Evolutionary conservation across 2,113 vertebrate species (phyloP).

Genomic region (Aplodontia rufa): DNA sequence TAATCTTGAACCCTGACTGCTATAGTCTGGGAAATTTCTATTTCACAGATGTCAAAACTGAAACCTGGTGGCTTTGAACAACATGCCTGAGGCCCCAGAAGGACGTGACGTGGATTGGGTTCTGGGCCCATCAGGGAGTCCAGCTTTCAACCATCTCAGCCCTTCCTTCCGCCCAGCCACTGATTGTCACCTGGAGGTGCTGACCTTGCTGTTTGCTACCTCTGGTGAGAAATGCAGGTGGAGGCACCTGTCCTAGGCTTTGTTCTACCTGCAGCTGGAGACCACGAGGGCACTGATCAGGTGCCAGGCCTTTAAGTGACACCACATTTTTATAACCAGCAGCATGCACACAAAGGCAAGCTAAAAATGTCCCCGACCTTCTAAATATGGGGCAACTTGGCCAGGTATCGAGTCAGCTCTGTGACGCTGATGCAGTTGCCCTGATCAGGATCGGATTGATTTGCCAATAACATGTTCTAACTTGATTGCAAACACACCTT

Average conservation of each 20-base stretch:
- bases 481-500: slow-evolving; percentile 35
- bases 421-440: background rate
- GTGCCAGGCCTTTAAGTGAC: background rate
- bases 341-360: background rate
- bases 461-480: slow-evolving; percentile 35
- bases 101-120: background rate
- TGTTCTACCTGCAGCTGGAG: background rate
- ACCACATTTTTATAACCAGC: background rate
- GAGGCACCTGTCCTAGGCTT: background rate
- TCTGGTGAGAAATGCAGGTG: background rate
- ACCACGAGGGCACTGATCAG: background rate
- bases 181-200: accelerated
- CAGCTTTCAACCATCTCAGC: accelerated
- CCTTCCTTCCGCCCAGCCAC: accelerated
- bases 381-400: background rate
- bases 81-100: background rate
- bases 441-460: slow-evolving; percentile 22
- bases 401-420: slow-evolving; percentile 44
- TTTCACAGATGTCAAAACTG: background rate
- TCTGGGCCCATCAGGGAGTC: too few species aligned
- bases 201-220: background rate
- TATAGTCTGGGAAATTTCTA: too few species aligned
- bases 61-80: background rate
- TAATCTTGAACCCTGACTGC: background rate
- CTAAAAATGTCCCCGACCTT: slow-evolving; percentile 52